phyloP scores from a whole-genome alignment of 2,888 invertebrate genomes.

The Drosophila algonquin region DNA sequence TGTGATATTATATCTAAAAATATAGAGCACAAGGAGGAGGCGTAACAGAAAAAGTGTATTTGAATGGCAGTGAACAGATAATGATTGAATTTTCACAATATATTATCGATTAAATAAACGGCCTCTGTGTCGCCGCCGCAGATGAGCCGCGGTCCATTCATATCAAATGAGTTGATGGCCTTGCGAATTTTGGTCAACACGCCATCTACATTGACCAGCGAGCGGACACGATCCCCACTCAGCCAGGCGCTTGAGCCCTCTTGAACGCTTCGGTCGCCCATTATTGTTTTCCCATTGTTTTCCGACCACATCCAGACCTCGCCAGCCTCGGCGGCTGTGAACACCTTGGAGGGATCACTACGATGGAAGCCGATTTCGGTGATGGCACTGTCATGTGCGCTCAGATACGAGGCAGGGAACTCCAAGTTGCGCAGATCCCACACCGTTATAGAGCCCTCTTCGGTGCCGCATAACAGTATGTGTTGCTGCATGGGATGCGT shows the following conservation, averaged over 20 bases:
- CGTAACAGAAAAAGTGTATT: background rate
- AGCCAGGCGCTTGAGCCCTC: constrained; percentile 87
- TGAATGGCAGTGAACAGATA: constrained; percentile 1
- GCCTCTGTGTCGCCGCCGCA: constrained; percentile 96
- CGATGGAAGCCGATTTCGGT: constrained; percentile 95
- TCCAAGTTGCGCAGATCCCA: constrained; percentile 95
- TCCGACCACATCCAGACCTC: constrained; percentile 96
- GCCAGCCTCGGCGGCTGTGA: constrained; percentile 91
- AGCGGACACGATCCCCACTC: constrained; percentile 88
- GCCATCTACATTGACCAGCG: constrained; percentile 85
- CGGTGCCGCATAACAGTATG: constrained; percentile 92
- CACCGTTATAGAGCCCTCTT: constrained; percentile 93
- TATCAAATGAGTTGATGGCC: constrained; percentile 92
- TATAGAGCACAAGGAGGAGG: background rate
- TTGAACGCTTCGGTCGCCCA: constrained; percentile 67
- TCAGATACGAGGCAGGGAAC: constrained; percentile 92
- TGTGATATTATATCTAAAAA: background rate
- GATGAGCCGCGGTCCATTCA: constrained; percentile 89
- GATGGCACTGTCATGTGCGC: constrained; percentile 90
- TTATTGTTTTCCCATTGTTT: constrained; percentile 84
- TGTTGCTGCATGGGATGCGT: constrained; percentile 95
- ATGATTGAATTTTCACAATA: constrained; percentile 22
- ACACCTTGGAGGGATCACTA: constrained; percentile 92
- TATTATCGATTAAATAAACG: constrained; percentile 90
- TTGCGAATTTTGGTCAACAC: constrained; percentile 90